Evolutionary conservation across 2,113 vertebrate species (phyloP), one percentile per base, ranked within the genome.

Genomic region (Plectropomus leopardus): DNA sequence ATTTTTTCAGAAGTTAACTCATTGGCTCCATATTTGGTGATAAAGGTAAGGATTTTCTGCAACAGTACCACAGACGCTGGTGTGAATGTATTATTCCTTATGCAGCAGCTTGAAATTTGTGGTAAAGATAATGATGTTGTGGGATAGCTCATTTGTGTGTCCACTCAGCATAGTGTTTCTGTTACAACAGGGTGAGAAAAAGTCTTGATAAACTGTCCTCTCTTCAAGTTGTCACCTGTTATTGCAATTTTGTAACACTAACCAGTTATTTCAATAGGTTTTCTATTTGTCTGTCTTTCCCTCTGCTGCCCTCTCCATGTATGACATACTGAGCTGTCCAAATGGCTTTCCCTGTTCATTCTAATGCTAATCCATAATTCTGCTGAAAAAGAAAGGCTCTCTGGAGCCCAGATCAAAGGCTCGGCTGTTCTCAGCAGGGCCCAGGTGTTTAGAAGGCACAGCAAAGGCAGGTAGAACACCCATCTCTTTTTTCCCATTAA

Each of bases 361-460:
- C 60, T 78, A 81, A 59, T 76, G 70, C 68, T 90, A 82, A 90
- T 89, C 78, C 80, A 78, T 85, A 83, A 84, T 83, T 86, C 61
- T 74, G 40, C 28, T 78, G 51, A 81, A 73, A 76, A 68, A 72
- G 70, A 60, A 64, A 51, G 10, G 28, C 28, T 83, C 78, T 83
- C 86, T 80, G 47, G 83, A 79, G 84, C 40, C 58, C 42, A 53
- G 70, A 90, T 92, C 88, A 92, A 90, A 91, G 72, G n/a, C 63
- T 60, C 13, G 13, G 61, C 60, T 50, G 36, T 45, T 72, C 65
- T 90, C 82, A 67, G 73, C 74, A 75, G 51, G 70, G 54, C 66
- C 78, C 83, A 88, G 86, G 88, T 87, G 77, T 84, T 76, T 70
- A 72, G 68, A 74, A 80, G 65, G 44, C 64, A 75, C 24, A 48